Base-by-base conservation (phyloP, 2,797 vertebrate species). In the Pangasius sanitwongsei region DNA sequence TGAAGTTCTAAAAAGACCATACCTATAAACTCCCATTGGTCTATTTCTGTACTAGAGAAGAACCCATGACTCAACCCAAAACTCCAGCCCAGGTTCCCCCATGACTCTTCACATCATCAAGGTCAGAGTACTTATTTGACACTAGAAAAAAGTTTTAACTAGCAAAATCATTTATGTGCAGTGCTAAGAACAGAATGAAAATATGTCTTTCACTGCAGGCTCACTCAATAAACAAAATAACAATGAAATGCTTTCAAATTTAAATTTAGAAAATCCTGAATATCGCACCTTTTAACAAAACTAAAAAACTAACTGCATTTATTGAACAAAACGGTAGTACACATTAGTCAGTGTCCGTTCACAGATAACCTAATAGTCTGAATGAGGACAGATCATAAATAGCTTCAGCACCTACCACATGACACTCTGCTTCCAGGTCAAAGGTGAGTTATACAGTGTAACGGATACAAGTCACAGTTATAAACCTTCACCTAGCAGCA, bases 401-500 rank as follows among this genome's bases (percentile, higher is more conserved):
- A 86, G 50, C 50, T 89, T 61, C 28, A 15, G 31, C 20, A 0
- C 50, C 18, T 18, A 16, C 65, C 65, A 31, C 34, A 87, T 59
- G 65, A 83, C 86, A 61, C 28, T 37, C 13, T 69, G 11, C 55
- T 74, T 50, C 77, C 67, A 55, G 85, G 69, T 87, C 78, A 89
- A 20, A 59, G 81, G 31, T 23, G 48, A 83, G 59, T 28, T 77
- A 9, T 69, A 63, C 23, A 83, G 44, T 59, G 41, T 80, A 78
- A 50, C 87, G 72, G 50, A 91, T 23, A 63, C 6, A n/a, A 34
- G 55, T 34, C 34, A 37, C 41, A 87, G 83, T 89, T 86, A 93
- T 94, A 93, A 93, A 95, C 92, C 67, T 94, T 83, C 85, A 86
- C 48, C n/a, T 55, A 72, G 48, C 74, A 90, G 80, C 31, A n/a